A percentile compares a stretch with the other conserved stretches of the same genome.
Evolutionary conservation across 1,140 invertebrate species (phyloP).

Genomic region (Aphelenchoides fujianensis): DNA sequence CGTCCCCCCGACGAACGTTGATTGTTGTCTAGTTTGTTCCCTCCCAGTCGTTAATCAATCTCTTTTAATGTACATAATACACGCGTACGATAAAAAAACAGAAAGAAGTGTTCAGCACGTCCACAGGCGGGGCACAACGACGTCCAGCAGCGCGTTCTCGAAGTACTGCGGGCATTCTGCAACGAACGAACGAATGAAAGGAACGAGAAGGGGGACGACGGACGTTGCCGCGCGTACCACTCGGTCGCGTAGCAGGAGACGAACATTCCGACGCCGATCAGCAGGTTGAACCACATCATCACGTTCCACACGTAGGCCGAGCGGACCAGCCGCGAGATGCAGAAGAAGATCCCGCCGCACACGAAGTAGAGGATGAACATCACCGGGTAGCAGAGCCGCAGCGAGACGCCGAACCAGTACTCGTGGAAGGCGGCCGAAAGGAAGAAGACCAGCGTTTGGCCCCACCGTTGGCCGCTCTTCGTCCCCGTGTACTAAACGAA

Average conservation of each 20-base stretch:
- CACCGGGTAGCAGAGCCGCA: constrained; percentile 82
- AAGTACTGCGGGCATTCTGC: constrained; percentile 41
- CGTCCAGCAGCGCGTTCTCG: constrained; percentile 34
- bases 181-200: too few relatives aligned
- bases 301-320: constrained; percentile 53
- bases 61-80: neutral
- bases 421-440: constrained; percentile 77
- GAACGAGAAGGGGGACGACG: too few relatives aligned
- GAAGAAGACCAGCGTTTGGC: constrained; percentile 68
- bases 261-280: constrained; percentile 62
- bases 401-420: constrained; percentile 74
- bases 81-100: neutral
- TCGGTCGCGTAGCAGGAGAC: constrained; percentile 54
- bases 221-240: constrained; percentile 59
- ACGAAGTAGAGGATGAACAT: constrained; percentile 68
- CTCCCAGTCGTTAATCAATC: neutral
- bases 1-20: neutral
- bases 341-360: constrained; percentile 59
- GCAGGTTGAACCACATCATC: constrained; percentile 58
- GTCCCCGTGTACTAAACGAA: constrained; percentile 51
- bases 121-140: constrained; percentile 44
- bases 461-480: constrained; percentile 45
- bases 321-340: constrained; percentile 54
- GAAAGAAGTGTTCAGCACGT: constrained; percentile 23
- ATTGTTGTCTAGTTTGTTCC: neutral